phyloP scores from a whole-genome alignment of 2,113 vertebrate species.

The Rissa tridactyla region DNA sequence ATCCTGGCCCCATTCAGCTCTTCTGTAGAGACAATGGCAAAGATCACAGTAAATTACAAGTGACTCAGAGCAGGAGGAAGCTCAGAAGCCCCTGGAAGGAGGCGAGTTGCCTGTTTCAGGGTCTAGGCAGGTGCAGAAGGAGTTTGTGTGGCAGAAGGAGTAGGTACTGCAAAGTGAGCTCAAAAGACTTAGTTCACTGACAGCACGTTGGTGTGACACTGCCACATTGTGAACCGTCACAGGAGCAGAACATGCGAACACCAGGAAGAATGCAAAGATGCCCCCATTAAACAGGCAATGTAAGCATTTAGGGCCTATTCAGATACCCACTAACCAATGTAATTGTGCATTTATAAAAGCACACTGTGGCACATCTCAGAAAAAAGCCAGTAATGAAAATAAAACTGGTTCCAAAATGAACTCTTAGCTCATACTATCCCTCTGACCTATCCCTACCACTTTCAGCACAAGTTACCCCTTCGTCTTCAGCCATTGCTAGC shows the following conservation, averaged over 20 bases:
- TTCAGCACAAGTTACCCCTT: neutral
- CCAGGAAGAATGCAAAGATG: neutral
- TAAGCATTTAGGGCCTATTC: neutral
- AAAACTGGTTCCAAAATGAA: neutral
- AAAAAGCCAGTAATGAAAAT: neutral
- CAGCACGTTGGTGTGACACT: neutral
- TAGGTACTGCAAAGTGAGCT: neutral
- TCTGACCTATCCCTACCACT: neutral
- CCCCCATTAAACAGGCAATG: neutral
- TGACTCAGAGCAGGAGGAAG: neutral
- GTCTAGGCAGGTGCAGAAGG: neutral
- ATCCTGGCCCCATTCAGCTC: neutral
- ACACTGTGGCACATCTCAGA: too few species aligned
- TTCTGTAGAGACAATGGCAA: neutral
- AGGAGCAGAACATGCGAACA: neutral
- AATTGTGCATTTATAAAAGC: neutral
- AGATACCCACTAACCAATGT: accelerated
- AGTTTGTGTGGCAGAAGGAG: neutral
- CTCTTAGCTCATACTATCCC: neutral
- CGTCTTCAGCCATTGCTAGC: neutral
- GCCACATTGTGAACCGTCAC: neutral
- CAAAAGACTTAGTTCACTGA: neutral
- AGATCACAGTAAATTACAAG: neutral
- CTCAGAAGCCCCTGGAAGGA: neutral
- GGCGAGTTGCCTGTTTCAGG: neutral